Percentiles rank a stretch among this genome's conserved stretches.
Conservation (phyloP, 1,140 invertebrate genomes). For the Drosophila gunungcola region DNA sequence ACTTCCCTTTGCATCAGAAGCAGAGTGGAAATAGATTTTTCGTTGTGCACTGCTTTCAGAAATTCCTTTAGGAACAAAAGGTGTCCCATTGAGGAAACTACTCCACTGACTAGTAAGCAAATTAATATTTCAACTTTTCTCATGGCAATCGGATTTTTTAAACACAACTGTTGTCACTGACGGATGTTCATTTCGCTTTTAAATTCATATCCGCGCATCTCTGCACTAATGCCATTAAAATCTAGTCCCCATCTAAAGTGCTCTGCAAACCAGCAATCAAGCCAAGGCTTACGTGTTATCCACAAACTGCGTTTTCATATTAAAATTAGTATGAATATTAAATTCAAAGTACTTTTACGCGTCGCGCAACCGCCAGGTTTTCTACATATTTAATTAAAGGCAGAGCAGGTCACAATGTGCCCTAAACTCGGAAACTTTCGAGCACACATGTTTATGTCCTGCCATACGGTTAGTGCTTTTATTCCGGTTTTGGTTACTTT, state of each 20-base stretch:
- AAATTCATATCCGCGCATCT: slow-evolving; percentile 25
- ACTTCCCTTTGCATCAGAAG: slow-evolving; percentile 41
- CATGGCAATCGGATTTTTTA: slow-evolving; percentile 3
- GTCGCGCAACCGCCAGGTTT: slow-evolving; percentile 6
- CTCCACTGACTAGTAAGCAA: slow-evolving; percentile 1
- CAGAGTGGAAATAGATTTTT: slow-evolving; percentile 16
- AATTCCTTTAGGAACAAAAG: slow-evolving; percentile 18
- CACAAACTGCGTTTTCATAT: slow-evolving; percentile 41
- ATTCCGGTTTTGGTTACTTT: slow-evolving; percentile 39
- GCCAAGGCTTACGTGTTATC: slow-evolving; percentile 37
- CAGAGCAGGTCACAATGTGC: slow-evolving; percentile 32
- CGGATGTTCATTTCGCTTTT: neutral
- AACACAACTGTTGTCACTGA: slow-evolving; percentile 7
- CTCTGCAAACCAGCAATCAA: slow-evolving; percentile 24
- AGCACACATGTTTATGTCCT: slow-evolving; percentile 48
- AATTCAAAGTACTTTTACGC: slow-evolving; percentile 46
- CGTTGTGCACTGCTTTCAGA: slow-evolving; percentile 25
- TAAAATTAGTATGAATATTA: slow-evolving; percentile 70
- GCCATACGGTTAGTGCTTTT: slow-evolving; percentile 44
- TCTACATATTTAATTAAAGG: slow-evolving; percentile 62
- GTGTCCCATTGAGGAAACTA: neutral
- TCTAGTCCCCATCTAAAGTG: slow-evolving; percentile 35
- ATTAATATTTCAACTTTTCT: slow-evolving; percentile 1
- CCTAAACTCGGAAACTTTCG: slow-evolving; percentile 15
- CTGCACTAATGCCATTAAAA: slow-evolving; percentile 25